These are phyloP conservation scores for Acipenser ruthenus DNA, from an alignment of 2,797 vertebrate genomes.

Conservation along the genomic window DNA sequence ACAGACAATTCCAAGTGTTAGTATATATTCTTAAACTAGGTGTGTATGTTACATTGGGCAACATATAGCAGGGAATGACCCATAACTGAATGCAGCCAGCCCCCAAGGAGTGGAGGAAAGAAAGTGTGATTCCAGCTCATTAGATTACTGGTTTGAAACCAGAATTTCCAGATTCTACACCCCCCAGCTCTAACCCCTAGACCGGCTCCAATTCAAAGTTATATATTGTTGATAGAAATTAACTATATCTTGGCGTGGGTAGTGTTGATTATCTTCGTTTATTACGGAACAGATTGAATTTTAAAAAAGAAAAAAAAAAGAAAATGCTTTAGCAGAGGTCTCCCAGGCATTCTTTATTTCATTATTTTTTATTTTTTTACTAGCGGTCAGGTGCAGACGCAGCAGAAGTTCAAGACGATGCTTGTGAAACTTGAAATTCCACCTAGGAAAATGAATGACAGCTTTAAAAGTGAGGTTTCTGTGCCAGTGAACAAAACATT, in stretches of 20 bases:
- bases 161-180: no score
- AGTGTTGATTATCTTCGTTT: neutral
- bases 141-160: no score
- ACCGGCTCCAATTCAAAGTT: no score
- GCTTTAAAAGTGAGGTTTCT: neutral
- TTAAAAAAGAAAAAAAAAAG: constrained; percentile 5
- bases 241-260: neutral
- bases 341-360: neutral
- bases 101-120: no score
- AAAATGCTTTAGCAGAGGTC: neutral
- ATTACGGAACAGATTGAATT: neutral
- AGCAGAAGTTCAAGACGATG: neutral
- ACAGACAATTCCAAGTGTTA: no score
- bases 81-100: no score
- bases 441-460: constrained; percentile 11
- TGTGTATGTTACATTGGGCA: no score
- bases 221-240: neutral
- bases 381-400: constrained; percentile 8
- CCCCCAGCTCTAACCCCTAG: no score
- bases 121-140: no score
- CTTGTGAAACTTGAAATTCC: constrained; percentile 21
- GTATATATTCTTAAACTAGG: no score
- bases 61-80: no score
- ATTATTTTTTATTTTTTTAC: constrained; percentile 19
- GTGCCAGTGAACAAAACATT: neutral